Evolutionary conservation across 53 echinoderm and acorn worm genomes (phyloP), one percentile per base, ranked within the genome.

Genomic region (Crossaster papposus): DNA sequence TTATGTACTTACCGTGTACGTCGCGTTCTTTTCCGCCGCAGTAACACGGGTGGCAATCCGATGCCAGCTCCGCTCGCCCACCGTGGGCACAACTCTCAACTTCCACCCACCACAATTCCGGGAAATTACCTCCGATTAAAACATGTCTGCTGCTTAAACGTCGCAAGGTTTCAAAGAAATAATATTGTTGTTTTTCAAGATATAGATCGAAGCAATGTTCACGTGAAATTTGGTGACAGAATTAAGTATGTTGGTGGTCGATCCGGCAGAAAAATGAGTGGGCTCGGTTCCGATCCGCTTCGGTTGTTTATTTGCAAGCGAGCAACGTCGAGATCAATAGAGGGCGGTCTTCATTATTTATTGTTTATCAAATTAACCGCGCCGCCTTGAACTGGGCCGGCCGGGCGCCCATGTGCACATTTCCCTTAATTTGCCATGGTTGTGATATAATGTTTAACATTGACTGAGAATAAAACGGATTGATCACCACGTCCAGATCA

Each of bases 321-420:
- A 5, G 22, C 22, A 62, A 23, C 3, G 62, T 20, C 62, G 23
- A 23, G 23, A 17, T 32, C 14, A 20, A 73, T 34, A 73, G 74
- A 36, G 74, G 74, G 74, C 74, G 74, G 24, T 35, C 15, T 73
- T 73, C 28, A 34, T 73, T 73, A 73, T 73, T 70, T 73, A 73
- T 34, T 33, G 10, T 73, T 35, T 26, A 10, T 24, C 9, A n/a
- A 20, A 28, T 73, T 17, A 73, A 17, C 30, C 15, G 58, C 17
- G 70, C 23, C 20, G 6, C 4, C 4, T 65, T 5, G 5, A 4
- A 65, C 23, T 24, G 65, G 4, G 65, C 4, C 23, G 4, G n/a
- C n/a, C n/a, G n/a, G n/a, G n/a, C n/a, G n/a, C n/a, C n/a, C n/a
- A n/a, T n/a, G n/a, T n/a, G n/a, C n/a, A n/a, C n/a, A n/a, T n/a